These are phyloP conservation scores for Lycocerus yunnanus DNA, from an alignment of 2,888 invertebrate genomes.

Conservation along the genomic window DNA sequence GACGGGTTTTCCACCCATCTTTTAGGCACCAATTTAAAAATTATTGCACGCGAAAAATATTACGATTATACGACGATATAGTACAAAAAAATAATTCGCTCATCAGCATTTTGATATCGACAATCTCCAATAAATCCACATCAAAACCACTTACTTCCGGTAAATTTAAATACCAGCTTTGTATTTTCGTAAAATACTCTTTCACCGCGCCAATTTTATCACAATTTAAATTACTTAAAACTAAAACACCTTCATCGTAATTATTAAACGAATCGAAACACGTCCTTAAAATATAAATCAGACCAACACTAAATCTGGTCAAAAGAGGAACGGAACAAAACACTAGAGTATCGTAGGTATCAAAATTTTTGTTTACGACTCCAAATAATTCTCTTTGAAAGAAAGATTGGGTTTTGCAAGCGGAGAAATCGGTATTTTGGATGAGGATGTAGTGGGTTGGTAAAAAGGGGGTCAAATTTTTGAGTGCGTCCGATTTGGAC, in stretches of 20 bases:
- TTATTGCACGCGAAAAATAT: background rate
- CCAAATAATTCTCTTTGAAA: slow-evolving; percentile 42
- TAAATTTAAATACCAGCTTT: slow-evolving; percentile 10
- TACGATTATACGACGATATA: slow-evolving; percentile 28
- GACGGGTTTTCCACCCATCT: no score
- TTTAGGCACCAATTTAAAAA: background rate
- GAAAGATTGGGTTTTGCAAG: slow-evolving; percentile 34
- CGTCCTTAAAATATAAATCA: slow-evolving; percentile 44
- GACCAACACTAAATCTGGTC: slow-evolving; percentile 48
- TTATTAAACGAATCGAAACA: slow-evolving; percentile 42
- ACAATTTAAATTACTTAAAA: slow-evolving; percentile 8
- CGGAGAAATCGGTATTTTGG: slow-evolving; percentile 37
- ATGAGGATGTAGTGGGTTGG: slow-evolving; percentile 34
- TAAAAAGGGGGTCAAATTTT: slow-evolving; percentile 14
- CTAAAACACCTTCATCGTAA: slow-evolving; percentile 31
- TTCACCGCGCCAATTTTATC: slow-evolving; percentile 4
- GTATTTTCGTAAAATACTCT: slow-evolving; percentile 7
- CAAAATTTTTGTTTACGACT: slow-evolving; percentile 26
- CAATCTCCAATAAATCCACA: slow-evolving; percentile 29
- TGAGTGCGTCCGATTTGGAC: background rate
- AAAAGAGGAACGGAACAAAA: slow-evolving; percentile 46
- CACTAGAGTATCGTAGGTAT: slow-evolving; percentile 39
- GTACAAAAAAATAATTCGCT: slow-evolving; percentile 17
- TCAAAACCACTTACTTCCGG: slow-evolving; percentile 11
- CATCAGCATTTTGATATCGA: slow-evolving; percentile 13